These are phyloP conservation scores for Acanthornis magna DNA, from an alignment of 2,797 vertebrate genomes.

Conservation along the genomic window DNA sequence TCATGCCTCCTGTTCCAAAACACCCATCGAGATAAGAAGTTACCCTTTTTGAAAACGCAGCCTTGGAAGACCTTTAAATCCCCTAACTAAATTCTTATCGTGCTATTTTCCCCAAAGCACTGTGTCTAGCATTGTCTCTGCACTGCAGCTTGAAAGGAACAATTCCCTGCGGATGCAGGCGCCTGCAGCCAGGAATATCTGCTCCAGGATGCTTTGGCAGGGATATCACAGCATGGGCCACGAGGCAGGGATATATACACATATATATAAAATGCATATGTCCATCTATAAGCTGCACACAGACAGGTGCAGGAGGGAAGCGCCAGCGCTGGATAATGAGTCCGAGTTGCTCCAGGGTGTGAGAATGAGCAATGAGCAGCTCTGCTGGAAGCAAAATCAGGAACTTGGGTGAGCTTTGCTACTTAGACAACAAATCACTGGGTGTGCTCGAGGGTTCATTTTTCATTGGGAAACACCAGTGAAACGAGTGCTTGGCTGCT, in stretches of 20 bases:
- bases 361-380: slow-evolving; percentile 44
- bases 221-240: background rate
- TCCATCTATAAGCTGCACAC: background rate
- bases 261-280: background rate
- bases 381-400: slow-evolving; percentile 41
- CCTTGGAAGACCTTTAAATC: slow-evolving; percentile 25
- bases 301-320: background rate
- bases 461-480: slow-evolving; percentile 6
- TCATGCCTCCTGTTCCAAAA: background rate
- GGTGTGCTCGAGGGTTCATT: slow-evolving; percentile 39
- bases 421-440: slow-evolving; percentile 33
- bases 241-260: background rate
- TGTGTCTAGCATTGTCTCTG: background rate
- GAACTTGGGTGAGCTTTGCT: slow-evolving; percentile 37
- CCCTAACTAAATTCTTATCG: background rate
- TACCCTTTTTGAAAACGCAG: background rate
- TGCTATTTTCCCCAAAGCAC: background rate
- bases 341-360: background rate
- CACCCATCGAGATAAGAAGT: background rate
- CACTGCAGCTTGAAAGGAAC: background rate
- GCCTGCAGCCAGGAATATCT: background rate
- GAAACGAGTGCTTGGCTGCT: slow-evolving; percentile 1
- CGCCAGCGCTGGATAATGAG: background rate
- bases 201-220: background rate
- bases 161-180: background rate